Evolutionary conservation across 1,140 invertebrate genomes (phyloP), one percentile per base, ranked within the genome.

Genomic region (Drosophila bipectinata): DNA sequence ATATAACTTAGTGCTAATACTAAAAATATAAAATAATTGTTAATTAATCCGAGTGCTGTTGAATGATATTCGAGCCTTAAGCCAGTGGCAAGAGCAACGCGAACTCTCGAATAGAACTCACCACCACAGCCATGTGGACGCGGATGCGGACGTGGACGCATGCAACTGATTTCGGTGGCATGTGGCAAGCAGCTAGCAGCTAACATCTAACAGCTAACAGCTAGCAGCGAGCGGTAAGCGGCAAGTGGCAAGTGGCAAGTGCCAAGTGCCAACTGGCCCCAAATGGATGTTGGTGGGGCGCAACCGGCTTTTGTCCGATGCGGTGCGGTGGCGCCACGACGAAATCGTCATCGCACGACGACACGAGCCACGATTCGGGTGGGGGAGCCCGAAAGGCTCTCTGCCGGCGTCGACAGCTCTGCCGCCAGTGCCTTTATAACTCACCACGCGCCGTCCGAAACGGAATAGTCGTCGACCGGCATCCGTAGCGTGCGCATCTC

Each of bases 391-490:
- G 56, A 67, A 54, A 54, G 72, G 64, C 66, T 72, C 44, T 14
- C 41, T 0, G 3, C 14, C 21, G 44, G 9, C 49, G 45, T 32
- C 30, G 49, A 44, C 15, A 39, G 14, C 37, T 14, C 51, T 12
- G 54, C 26, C 39, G 26, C 37, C 37, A 15, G 18, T 34, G 53
- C 7, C 56, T 39, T 58, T 87, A 87, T 79, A 87, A 82, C 48
- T 63, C 82, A 76, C 74, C 78, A 75, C 78, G 34, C 82, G 58
- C 53, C 18, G 47, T 67, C 49, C 34, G 48, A 53, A 61, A 41
- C 41, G 54, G 30, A 75, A 87, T 74, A 85, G 82, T 85, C 83
- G 82, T 85, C 66, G 61, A 57, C 82, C 82, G 82, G 82, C 82
- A 78, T 87, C 67, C 77, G 58, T 24, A 74, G 69, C 63, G 82